phyloP scores from a whole-genome alignment of 2,797 vertebrate species.

The Lepilemur septentrionalis region DNA sequence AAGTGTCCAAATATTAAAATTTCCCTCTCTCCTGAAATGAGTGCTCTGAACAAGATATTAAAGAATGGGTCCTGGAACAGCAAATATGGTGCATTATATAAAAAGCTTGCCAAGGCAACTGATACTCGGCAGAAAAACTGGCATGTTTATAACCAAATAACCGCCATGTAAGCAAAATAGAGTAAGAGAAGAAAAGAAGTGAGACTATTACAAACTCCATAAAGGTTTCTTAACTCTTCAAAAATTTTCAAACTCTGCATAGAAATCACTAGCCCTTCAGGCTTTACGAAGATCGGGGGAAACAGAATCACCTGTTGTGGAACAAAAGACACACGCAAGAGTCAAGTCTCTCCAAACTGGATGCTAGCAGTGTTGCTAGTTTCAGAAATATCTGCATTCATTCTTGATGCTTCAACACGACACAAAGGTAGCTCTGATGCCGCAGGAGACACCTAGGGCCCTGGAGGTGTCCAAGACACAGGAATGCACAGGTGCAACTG shows the following conservation, averaged over 20 bases:
- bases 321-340: background rate
- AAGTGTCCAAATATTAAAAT: conserved; percentile 43
- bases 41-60: conserved; percentile 3
- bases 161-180: background rate
- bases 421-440: background rate
- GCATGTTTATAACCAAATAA: background rate
- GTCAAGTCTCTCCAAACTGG: background rate
- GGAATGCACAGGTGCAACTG: background rate
- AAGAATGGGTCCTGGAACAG: conserved; percentile 20
- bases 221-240: background rate
- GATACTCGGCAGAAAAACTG: background rate
- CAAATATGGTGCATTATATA: conserved; percentile 1
- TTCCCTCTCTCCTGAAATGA: background rate
- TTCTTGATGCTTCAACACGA: background rate
- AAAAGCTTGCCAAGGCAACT: conserved; percentile 41
- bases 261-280: background rate
- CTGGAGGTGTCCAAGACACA: background rate
- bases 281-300: background rate
- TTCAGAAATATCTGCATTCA: background rate
- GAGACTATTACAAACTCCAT: background rate
- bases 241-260: background rate
- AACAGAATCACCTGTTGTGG: background rate
- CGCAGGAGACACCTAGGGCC: background rate
- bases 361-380: background rate
- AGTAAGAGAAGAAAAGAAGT: background rate